Evolutionary conservation across 2,888 invertebrate species (phyloP).

Genomic region (Meganola albula): DNA sequence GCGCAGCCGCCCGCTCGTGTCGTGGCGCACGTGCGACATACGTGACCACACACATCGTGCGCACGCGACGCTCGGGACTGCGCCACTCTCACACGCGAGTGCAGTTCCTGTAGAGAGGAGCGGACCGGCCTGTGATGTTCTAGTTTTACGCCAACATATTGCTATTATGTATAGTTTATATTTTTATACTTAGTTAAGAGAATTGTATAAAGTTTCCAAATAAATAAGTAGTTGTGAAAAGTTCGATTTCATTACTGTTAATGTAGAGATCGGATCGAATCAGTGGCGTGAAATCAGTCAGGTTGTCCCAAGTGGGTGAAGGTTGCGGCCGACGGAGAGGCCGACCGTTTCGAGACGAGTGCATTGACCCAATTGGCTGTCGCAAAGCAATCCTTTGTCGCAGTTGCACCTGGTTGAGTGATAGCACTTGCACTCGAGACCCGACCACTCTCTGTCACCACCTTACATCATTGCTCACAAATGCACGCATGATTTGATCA

Average conservation of each 20-base stretch:
- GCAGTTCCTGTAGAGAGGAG: neutral
- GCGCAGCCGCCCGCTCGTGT: too few species aligned
- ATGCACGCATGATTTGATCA: neutral
- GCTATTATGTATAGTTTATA: slow-evolving; percentile 40
- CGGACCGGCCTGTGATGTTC: slow-evolving; percentile 43
- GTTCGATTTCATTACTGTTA: slow-evolving; percentile 54
- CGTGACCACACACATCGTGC: neutral
- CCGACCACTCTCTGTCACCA: neutral
- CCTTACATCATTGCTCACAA: neutral
- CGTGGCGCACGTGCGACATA: neutral
- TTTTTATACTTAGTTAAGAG: slow-evolving; percentile 67
- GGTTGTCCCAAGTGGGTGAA: slow-evolving; percentile 62
- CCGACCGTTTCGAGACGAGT: slow-evolving; percentile 34
- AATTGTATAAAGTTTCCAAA: slow-evolving; percentile 64
- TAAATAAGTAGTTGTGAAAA: slow-evolving; percentile 70
- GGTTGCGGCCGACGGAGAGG: slow-evolving; percentile 43
- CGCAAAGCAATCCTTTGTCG: slow-evolving; percentile 18
- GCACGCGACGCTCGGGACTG: neutral
- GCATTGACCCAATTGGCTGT: slow-evolving; percentile 45
- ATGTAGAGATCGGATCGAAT: slow-evolving; percentile 40
- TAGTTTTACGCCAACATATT: slow-evolving; percentile 40
- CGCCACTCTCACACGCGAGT: slow-evolving; percentile 1
- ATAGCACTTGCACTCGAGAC: slow-evolving; percentile 3
- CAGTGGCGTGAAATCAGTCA: slow-evolving; percentile 57
- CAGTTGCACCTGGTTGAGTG: slow-evolving; percentile 11